Base-by-base conservation (phyloP, 2,888 invertebrate genomes). In the Drosophila peninsularis region DNA sequence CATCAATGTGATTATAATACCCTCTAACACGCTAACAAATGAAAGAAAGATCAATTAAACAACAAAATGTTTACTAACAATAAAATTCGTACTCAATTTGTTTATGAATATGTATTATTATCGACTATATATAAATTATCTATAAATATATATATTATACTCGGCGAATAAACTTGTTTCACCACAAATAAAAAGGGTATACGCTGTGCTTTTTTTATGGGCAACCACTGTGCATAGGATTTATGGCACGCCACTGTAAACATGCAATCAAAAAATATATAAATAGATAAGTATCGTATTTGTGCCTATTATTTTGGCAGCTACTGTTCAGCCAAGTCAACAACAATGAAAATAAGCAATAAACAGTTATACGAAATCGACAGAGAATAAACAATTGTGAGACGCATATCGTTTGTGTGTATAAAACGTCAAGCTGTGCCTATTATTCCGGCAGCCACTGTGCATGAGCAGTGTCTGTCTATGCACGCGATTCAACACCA, bases 71-170 rank as follows among this genome's bases (percentile, higher is more conserved):
- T 71, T 50, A 79, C 80, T 75, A 75, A 85, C 63, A 80, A 75
- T 57, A 32, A 69, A 65, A 64, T 88, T 88, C 69, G 82, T 79
- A 85, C 56, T 75, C 73, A 73, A 69, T 79, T 82, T 71, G 71
- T 85, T 86, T 73, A 86, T 86, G 71, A 73, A 79, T 70, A 79
- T 80, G 88, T 82, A 82, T 82, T 88, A 82, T 85, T 82, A 82
- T 68, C 72, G 70, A 72, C 58, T 85, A 74, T 30, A 47, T 62
- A 79, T 65, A 54, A 64, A 79, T 60, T 73, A 78, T 73, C 49
- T 57, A 78, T 70, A 82, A 68, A 41, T 83, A 71, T 77, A 62
- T 64, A 77, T 71, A 71, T 87, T 62, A 74, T 79, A 69, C 70
- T 62, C 62, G 45, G 65, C 65, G 76, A 76, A 76, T 76, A 76